Evolutionary conservation across 2,797 vertebrate genomes (phyloP).

Genomic region (Notolepis coatsorum): DNA sequence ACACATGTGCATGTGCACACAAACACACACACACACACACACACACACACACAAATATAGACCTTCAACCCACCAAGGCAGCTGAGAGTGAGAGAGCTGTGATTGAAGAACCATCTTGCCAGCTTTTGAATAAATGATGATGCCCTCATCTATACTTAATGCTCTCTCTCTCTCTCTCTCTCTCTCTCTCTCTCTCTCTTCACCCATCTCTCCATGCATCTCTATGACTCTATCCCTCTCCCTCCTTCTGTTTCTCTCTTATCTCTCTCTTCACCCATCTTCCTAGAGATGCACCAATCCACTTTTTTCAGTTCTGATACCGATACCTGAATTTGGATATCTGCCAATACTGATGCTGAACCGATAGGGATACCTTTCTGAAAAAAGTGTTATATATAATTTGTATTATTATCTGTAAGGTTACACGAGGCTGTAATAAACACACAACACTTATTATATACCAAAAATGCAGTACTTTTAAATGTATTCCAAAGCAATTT

Average conservation of each 20-base stretch:
- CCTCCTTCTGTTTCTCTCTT: background rate
- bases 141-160: slow-evolving; percentile 69
- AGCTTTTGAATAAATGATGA: slow-evolving; percentile 72
- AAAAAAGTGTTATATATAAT: too few relatives aligned
- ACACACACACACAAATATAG: background rate
- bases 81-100: background rate
- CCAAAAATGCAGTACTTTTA: too few relatives aligned
- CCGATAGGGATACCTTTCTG: too few relatives aligned
- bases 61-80: too few relatives aligned
- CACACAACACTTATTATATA: too few relatives aligned
- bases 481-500: too few relatives aligned
- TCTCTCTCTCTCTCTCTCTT: slow-evolving; percentile 4
- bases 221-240: background rate
- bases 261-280: background rate
- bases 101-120: slow-evolving; percentile 28
- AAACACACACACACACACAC: slow-evolving; percentile 19
- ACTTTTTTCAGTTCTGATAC: too few relatives aligned
- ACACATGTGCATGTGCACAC: too few relatives aligned
- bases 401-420: too few relatives aligned
- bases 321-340: too few relatives aligned
- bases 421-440: too few relatives aligned
- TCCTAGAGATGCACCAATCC: background rate
- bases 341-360: too few relatives aligned
- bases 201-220: background rate
- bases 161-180: slow-evolving; percentile 21